A percentile compares a stretch with the other conserved stretches of the same genome.
These are phyloP conservation scores for Arenaria interpres DNA, from an alignment of 2,113 vertebrate species.

Conservation along the genomic window DNA sequence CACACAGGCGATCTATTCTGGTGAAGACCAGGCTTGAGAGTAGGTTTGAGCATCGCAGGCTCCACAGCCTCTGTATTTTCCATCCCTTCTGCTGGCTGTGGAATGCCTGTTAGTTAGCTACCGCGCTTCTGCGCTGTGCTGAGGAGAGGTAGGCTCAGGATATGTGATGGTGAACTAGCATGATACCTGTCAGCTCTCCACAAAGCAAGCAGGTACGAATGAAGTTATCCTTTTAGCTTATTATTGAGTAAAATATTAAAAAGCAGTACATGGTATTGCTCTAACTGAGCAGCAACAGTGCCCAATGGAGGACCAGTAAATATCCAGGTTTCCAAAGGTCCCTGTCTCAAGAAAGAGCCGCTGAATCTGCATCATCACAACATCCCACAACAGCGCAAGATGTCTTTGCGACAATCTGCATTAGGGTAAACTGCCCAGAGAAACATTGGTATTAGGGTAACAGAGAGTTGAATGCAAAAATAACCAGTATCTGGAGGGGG, in stretches of 20 bases:
- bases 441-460: background rate
- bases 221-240: background rate
- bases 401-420: background rate
- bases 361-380: background rate
- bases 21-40: background rate
- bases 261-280: background rate
- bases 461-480: background rate
- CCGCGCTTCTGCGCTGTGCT: background rate
- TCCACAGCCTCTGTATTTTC: background rate
- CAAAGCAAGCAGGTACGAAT: background rate
- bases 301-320: background rate
- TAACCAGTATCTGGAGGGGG: background rate
- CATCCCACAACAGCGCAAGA: background rate
- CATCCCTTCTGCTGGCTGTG: background rate
- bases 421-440: background rate
- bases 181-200: background rate
- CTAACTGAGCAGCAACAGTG: background rate
- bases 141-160: background rate
- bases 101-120: background rate
- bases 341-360: background rate
- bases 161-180: background rate
- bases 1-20: background rate
- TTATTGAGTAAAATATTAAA: background rate
- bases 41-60: background rate
- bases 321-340: background rate